Evolutionary conservation across 1,140 invertebrate species (phyloP).

Genomic region (Achatina immaculata): DNA sequence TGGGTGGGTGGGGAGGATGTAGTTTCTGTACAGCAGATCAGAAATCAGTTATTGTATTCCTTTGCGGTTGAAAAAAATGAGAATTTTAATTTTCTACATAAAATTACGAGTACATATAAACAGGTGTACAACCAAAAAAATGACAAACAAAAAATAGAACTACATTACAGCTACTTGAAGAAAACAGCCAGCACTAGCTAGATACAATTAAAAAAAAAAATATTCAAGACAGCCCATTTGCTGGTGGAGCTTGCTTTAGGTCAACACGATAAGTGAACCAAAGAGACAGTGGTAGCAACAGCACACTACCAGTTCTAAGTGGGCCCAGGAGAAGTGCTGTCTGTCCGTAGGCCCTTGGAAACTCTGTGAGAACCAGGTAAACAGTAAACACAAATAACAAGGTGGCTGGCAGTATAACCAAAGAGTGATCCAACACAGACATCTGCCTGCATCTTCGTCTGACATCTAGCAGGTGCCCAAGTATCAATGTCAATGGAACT

Average conservation of each 20-base stretch:
- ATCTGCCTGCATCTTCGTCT: constrained; percentile 33
- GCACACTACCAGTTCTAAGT: constrained; percentile 83
- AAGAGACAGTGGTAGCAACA: constrained; percentile 68
- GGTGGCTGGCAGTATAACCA: constrained; percentile 65
- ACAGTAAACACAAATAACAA: constrained; percentile 77
- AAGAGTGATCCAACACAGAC: constrained; percentile 1
- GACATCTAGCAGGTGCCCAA: constrained; percentile 76
- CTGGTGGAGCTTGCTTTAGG: neutral
- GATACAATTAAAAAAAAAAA: too few relatives aligned
- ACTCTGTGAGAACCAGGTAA: constrained; percentile 80
- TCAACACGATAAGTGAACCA: neutral
- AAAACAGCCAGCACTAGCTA: too few relatives aligned
- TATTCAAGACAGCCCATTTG: neutral
- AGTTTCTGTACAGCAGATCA: too few relatives aligned
- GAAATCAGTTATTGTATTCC: too few relatives aligned
- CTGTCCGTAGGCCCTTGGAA: constrained; percentile 86
- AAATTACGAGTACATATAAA: too few relatives aligned
- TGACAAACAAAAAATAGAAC: too few relatives aligned
- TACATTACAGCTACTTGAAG: too few relatives aligned
- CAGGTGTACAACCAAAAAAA: too few relatives aligned
- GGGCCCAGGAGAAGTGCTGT: constrained; percentile 84
- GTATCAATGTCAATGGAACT: constrained; percentile 79
- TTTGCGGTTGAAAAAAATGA: too few relatives aligned
- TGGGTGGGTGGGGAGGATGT: too few relatives aligned
- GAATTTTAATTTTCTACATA: too few relatives aligned